A percentile compares a stretch with the other conserved stretches of the same genome.
Conservation (phyloP, 2,797 vertebrate genomes). For the Rhabdomys pumilio region DNA sequence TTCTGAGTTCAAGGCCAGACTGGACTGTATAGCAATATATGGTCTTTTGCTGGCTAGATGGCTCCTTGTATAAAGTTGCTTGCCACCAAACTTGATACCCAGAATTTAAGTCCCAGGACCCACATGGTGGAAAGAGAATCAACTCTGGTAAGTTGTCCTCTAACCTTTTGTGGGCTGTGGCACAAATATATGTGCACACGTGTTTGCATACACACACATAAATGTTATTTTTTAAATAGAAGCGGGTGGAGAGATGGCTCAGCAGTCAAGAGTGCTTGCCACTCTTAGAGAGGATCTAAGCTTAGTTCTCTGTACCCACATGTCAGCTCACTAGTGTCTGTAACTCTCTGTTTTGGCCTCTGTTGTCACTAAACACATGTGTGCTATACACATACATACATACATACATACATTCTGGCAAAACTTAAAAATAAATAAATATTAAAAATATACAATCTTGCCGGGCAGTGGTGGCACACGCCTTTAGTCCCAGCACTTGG, state of each 20-base stretch:
- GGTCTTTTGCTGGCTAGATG: background rate
- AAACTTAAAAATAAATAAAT: background rate
- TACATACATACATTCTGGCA: background rate
- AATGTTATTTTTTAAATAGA: background rate
- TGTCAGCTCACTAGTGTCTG: background rate
- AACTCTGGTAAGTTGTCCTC: background rate
- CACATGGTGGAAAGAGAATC: background rate
- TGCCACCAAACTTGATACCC: background rate
- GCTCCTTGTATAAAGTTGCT: background rate
- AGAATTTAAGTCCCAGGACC: background rate
- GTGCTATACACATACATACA: background rate
- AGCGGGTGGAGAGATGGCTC: background rate
- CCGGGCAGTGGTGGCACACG: too few relatives aligned
- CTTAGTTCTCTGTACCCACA: background rate
- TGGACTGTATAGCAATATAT: background rate
- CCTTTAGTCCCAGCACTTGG: too few relatives aligned
- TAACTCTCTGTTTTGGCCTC: background rate
- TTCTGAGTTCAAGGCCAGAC: background rate
- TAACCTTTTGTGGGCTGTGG: background rate
- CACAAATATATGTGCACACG: background rate
- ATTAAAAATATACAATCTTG: background rate
- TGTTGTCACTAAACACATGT: background rate
- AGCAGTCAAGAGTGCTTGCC: background rate
- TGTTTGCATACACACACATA: background rate
- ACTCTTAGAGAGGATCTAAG: background rate